Evolutionary conservation across 2,113 vertebrate species (phyloP).

Genomic region (Addax nasomaculatus): DNA sequence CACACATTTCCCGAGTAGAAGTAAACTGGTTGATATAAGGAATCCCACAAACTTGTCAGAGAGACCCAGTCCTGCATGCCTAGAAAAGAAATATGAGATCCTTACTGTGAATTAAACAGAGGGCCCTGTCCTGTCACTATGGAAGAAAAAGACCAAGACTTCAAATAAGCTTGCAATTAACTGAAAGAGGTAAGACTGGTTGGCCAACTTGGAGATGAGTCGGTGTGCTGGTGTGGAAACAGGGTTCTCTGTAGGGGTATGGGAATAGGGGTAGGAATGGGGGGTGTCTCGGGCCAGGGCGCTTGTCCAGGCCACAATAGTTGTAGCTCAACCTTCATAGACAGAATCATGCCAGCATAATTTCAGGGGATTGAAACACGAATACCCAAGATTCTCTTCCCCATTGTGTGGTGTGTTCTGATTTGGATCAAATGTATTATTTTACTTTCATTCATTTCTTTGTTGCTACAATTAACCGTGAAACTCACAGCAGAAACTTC

Average conservation of each 20-base stretch:
- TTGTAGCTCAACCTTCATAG: neutral
- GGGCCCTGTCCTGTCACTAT: neutral
- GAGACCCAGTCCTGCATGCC: neutral
- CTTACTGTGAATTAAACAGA: neutral
- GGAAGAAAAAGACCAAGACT: neutral
- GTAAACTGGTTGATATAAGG: neutral
- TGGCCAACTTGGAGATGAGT: neutral
- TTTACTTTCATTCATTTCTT: neutral
- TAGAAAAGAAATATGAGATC: neutral
- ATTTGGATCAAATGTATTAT: neutral
- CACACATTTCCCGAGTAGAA: neutral
- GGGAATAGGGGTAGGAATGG: rapidly evolving
- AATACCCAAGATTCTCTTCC: neutral
- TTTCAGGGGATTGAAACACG: neutral
- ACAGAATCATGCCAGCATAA: neutral
- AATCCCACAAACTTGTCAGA: neutral
- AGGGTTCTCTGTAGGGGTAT: too few species aligned
- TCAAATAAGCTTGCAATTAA: neutral
- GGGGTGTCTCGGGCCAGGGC: neutral
- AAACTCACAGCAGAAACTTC: neutral
- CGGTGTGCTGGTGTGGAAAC: neutral
- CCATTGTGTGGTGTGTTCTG: neutral
- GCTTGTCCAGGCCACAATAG: neutral
- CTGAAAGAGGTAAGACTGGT: neutral
- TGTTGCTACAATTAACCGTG: neutral